Evolutionary conservation across 2,797 vertebrate species (phyloP).

Genomic region (Gorsachius magnificus): DNA sequence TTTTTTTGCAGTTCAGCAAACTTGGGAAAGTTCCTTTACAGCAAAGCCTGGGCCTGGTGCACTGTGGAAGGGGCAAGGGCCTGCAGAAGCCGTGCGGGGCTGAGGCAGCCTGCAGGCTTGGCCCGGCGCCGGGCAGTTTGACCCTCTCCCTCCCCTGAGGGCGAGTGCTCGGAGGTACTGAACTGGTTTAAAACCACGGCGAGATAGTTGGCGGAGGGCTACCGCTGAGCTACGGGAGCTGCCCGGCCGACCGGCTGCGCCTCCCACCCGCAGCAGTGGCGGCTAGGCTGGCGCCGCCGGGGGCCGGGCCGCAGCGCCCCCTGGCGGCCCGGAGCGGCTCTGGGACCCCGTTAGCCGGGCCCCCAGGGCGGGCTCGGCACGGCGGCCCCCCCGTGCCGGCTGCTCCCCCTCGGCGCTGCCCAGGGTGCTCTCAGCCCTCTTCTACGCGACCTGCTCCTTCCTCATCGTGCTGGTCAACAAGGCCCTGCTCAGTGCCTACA

Average conservation of each 20-base stretch:
- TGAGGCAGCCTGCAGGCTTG: too few species aligned
- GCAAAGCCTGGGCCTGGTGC: not conserved
- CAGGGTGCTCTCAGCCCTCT: slow-evolving; percentile 79
- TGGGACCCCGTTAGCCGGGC: not conserved
- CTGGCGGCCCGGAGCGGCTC: too few species aligned
- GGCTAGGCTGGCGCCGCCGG: too few species aligned
- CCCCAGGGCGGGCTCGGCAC: too few species aligned
- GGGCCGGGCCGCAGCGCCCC: too few species aligned
- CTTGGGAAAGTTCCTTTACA: rapidly evolving
- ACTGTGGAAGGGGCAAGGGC: not conserved
- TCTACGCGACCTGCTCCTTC: slow-evolving; percentile 87
- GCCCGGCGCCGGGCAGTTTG: not conserved
- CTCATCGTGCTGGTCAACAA: slow-evolving; percentile 90
- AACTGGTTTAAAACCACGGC: too few species aligned
- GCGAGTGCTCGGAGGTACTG: rapidly evolving
- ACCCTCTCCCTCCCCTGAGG: rapidly evolving
- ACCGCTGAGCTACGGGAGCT: not conserved
- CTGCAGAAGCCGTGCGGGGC: rapidly evolving
- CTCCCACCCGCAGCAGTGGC: too few species aligned
- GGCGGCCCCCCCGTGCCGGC: too few species aligned
- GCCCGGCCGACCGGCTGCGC: too few species aligned
- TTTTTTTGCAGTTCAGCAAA: too few species aligned
- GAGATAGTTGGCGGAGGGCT: too few species aligned
- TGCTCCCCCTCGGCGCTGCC: slow-evolving; percentile 25
- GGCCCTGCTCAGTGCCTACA: slow-evolving; percentile 85